Evolutionary conservation across 2,888 invertebrate genomes (phyloP), one percentile per base, ranked within the genome.

Genomic region (Agonopterix subpropinquella): DNA sequence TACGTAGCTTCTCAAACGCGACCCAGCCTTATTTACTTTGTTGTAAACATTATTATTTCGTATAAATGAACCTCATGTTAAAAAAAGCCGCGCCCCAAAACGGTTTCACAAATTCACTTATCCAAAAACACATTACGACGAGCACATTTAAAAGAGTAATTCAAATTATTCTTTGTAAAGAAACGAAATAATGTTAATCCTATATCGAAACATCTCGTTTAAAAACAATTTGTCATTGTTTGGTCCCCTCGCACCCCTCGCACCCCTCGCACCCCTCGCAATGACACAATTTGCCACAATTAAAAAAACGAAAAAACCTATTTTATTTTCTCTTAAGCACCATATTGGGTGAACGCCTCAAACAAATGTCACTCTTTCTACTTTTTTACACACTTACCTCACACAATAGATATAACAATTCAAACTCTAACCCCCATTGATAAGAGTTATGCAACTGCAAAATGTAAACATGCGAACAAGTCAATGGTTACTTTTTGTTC

Each of bases 291-390:
- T 77, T 73, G 70, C 61, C 55, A 69, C 82, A 85, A 85, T 86
- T 84, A 85, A 82, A 82, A 28, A 28, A 81, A 76, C 65, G 77
- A 73, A 82, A 80, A 80, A 81, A 83, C 76, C 79, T 76, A 77
- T 80, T 82, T 81, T 67, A 51, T 70, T 70, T 76, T 71, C 66
- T 71, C 73, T 66, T 64, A 62, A 64, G 65, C 70, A 79, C 77
- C 83, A 83, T 84, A 82, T 81, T 84, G 80, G 73, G 79, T 70
- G 75, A 73, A 81, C 87, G 87, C 87, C 86, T 84, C 76, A 77
- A 73, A 81, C 87, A 86, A 87, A 86, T 87, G 87, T 79, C 76
- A 74, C 73, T 70, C 72, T 70, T 64, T 67, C 57, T 52, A 58
- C 61, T 50, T 42, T 41, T 42, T 41, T 47, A 8, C 13, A 36